Evolutionary conservation across 2,113 vertebrate species (phyloP).

Genomic region (Hyperoodon ampullatus): DNA sequence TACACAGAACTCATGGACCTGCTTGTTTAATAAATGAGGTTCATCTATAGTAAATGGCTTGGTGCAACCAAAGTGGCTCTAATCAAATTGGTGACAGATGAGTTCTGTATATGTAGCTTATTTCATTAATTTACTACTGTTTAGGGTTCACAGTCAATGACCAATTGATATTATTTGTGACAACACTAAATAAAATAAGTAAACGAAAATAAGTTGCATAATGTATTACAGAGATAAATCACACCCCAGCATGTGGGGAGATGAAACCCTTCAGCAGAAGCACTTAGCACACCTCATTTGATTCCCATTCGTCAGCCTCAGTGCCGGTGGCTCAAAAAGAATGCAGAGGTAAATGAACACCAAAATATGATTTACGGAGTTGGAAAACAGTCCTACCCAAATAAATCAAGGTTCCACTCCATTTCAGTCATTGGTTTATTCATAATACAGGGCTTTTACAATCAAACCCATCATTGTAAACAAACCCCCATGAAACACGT

Average conservation of each 20-base stretch:
- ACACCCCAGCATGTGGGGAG: slow-evolving; percentile 84
- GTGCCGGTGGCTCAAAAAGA: slow-evolving; percentile 86
- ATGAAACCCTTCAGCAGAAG: slow-evolving; percentile 88
- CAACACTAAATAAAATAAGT: slow-evolving; percentile 91
- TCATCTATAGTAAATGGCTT: slow-evolving; percentile 84
- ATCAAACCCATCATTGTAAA: slow-evolving; percentile 69
- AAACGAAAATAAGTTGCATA: slow-evolving; percentile 86
- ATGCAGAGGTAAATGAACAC: slow-evolving; percentile 88
- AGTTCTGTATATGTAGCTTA: slow-evolving; percentile 83
- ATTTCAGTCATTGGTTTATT: slow-evolving; percentile 80
- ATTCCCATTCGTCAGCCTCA: slow-evolving; percentile 91
- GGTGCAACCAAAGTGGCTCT: slow-evolving; percentile 80
- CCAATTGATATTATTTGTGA: slow-evolving; percentile 90
- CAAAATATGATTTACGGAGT: slow-evolving; percentile 86
- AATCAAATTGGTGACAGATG: slow-evolving; percentile 89
- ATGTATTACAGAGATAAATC: slow-evolving; percentile 92
- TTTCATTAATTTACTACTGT: slow-evolving; percentile 90
- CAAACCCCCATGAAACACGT: slow-evolving; percentile 58
- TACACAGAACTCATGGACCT: slow-evolving; percentile 68
- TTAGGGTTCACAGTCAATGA: slow-evolving; percentile 85
- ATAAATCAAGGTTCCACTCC: slow-evolving; percentile 85
- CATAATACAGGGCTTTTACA: slow-evolving; percentile 75
- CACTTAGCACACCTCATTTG: slow-evolving; percentile 93
- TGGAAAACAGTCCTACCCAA: slow-evolving; percentile 82
- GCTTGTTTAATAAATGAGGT: slow-evolving; percentile 84